Base-by-base conservation (phyloP, 2,797 vertebrate genomes). In the Microcaecilia unicolor region DNA sequence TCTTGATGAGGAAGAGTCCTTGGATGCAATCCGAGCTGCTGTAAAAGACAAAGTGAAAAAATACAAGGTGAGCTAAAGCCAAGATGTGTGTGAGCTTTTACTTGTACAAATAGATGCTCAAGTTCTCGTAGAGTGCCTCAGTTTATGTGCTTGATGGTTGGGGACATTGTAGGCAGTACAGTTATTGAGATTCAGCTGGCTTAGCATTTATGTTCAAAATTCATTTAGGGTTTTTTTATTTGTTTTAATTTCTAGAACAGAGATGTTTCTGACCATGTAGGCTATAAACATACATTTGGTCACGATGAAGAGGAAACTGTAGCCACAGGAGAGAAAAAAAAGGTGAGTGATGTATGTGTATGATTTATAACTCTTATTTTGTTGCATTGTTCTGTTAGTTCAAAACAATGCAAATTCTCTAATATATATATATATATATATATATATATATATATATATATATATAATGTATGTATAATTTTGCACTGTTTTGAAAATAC, bases 11-110 rank as follows among this genome's bases (percentile, higher is more conserved):
- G 88, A 83, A 9, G 90, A 92, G 55, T 98, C 92, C 1, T 47
- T 97, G 24, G 87, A 93, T 20, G 83, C 84, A 13, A 94, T 97
- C 38, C 61, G 88, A 58, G 76, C 83, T 1, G 78, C 84, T 1
- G 62, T 90, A 26, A 92, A 81, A 63, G 72, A 76, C 33, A 95
- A 90, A 66, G 48, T 87, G 1, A 93, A 84, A 34, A 81, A 84
- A 8, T 58, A 74, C 0, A 81, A 89, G 80, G 89, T 84, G 61
- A 58, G 37, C 2, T 4, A n/a, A n/a, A n/a, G n/a, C n/a, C n/a
- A n/a, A n/a, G n/a, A 2, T 7, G 2, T 0, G 1, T 5, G 10
- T 23, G 9, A 1, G 1, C 3, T n/a, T 38, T 22, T 25, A 1
- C 19, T 26, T 32, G 1, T 28, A 37, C 33, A 28, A 41, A 44